Evolutionary conservation across 2,797 vertebrate species (phyloP).

Genomic region (Ctenopoma multispine): DNA sequence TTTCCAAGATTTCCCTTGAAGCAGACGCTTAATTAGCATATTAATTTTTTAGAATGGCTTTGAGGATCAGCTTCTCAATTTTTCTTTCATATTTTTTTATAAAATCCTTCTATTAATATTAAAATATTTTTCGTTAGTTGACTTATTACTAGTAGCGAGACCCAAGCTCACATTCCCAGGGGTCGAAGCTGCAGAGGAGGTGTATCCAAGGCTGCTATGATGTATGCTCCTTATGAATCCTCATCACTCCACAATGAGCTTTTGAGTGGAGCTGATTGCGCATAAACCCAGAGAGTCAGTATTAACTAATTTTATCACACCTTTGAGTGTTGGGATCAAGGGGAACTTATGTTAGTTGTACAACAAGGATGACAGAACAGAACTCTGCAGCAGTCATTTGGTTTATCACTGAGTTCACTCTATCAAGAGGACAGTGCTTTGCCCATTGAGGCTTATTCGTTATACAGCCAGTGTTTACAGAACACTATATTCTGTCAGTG

Average conservation of each 20-base stretch:
- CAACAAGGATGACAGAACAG: not conserved
- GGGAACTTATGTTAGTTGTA: not conserved
- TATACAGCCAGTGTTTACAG: not conserved
- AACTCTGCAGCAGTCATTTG: not conserved
- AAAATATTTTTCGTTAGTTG: slow-evolving; percentile 48
- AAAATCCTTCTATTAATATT: slow-evolving; percentile 58
- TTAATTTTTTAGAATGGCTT: slow-evolving; percentile 79
- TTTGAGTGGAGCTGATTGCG: not conserved
- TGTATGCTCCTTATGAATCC: not conserved
- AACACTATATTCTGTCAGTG: not conserved
- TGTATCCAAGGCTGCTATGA: not conserved
- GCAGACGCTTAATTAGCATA: slow-evolving; percentile 78
- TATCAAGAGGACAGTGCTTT: not conserved
- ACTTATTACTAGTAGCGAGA: not conserved
- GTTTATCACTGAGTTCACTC: not conserved
- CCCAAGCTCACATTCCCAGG: not conserved
- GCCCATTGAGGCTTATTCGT: not conserved
- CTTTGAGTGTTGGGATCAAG: not conserved
- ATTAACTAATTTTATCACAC: slow-evolving; percentile 1
- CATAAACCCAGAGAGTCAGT: not conserved
- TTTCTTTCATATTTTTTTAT: slow-evolving; percentile 15
- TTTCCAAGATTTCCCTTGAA: slow-evolving; percentile 75
- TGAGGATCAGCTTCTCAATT: slow-evolving; percentile 71
- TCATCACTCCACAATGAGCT: slow-evolving; percentile 4
- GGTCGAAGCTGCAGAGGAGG: not conserved